Percentiles rank a stretch among this genome's conserved stretches.
Evolutionary conservation across 2,797 vertebrate genomes (phyloP).

Genomic region (Peromyscus attwateri): DNA sequence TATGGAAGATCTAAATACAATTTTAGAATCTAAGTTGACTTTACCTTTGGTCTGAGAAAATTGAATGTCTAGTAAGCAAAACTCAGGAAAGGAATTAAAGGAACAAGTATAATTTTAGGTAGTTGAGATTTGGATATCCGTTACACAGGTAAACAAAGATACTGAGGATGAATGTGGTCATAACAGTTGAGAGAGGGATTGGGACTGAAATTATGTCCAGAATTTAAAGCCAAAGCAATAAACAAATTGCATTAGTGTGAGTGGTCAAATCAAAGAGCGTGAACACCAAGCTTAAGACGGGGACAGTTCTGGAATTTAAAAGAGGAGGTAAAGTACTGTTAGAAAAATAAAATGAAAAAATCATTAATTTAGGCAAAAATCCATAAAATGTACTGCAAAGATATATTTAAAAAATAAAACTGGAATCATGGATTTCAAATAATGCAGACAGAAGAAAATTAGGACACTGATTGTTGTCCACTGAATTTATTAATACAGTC

Average conservation of each 20-base stretch:
- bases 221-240: neutral
- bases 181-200: neutral
- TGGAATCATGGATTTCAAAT: neutral
- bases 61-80: neutral
- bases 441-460: neutral
- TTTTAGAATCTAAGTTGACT: neutral
- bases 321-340: neutral
- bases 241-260: neutral
- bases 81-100: neutral
- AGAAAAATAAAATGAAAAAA: neutral
- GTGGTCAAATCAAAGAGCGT: neutral
- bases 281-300: neutral
- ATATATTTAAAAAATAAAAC: neutral
- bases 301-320: neutral
- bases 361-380: neutral
- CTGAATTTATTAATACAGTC: neutral
- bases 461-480: neutral
- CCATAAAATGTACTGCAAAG: neutral
- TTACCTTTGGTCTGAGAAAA: neutral
- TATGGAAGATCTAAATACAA: neutral
- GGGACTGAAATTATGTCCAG: neutral
- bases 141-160: neutral
- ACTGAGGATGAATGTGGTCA: neutral
- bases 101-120: neutral
- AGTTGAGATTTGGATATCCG: neutral